These are phyloP conservation scores for Cottus gobio DNA, from an alignment of 2,113 vertebrate species.

Conservation along the genomic window DNA sequence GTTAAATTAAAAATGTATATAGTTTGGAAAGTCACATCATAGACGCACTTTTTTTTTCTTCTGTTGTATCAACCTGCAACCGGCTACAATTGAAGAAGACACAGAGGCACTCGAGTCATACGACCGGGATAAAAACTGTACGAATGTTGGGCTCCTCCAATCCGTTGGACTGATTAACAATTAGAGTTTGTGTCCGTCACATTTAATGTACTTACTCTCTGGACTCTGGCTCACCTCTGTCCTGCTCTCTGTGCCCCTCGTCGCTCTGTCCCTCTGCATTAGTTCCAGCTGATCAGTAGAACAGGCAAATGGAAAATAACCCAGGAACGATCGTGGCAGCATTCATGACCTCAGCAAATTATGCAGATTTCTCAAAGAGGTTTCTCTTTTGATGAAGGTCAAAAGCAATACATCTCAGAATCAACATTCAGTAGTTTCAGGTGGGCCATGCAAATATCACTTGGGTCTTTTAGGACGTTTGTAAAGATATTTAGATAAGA, in stretches of 20 bases:
- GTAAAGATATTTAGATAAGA: neutral
- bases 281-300: conserved; percentile 47
- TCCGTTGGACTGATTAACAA: conserved; percentile 7
- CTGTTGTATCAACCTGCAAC: no score
- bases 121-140: neutral
- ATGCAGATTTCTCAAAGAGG: conserved; percentile 12
- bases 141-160: neutral
- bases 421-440: neutral
- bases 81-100: no score
- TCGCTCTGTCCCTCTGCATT: conserved; percentile 23
- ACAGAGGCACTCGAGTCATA: neutral
- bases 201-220: conserved; percentile 9
- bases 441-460: neutral
- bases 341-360: conserved; percentile 28
- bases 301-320: conserved; percentile 29
- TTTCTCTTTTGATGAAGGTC: conserved; percentile 22
- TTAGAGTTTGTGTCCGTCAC: conserved; percentile 8
- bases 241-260: conserved; percentile 6
- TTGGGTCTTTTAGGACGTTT: neutral
- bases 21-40: no score
- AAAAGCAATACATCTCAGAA: neutral
- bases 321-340: conserved; percentile 3
- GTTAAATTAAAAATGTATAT: no score
- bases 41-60: no score
- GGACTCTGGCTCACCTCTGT: conserved; percentile 21